phyloP scores from a whole-genome alignment of 2,888 invertebrate species.

The Cabera pusaria region DNA sequence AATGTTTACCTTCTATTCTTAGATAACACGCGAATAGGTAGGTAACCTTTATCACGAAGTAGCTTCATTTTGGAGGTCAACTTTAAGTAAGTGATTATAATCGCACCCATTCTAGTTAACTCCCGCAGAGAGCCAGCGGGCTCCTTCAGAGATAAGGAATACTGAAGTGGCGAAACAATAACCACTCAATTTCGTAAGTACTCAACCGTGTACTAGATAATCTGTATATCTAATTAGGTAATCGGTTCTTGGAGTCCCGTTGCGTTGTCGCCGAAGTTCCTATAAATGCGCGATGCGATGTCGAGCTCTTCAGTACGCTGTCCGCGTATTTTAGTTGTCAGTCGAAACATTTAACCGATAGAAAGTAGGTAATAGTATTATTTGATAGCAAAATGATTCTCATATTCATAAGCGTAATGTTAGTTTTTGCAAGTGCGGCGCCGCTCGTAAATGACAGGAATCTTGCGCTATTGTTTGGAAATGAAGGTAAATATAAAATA shows the following conservation, averaged over 20 bases:
- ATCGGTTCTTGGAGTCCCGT: slow-evolving; percentile 53
- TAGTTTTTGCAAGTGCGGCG: slow-evolving; percentile 36
- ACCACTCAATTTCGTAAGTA: slow-evolving; percentile 55
- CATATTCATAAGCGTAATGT: slow-evolving; percentile 25
- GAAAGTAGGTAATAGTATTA: slow-evolving; percentile 12
- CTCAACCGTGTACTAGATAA: slow-evolving; percentile 44
- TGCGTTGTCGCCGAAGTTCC: slow-evolving; percentile 34
- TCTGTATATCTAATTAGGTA: slow-evolving; percentile 67
- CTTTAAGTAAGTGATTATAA: slow-evolving; percentile 23
- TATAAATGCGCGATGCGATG: slow-evolving; percentile 39
- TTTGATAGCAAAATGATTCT: slow-evolving; percentile 24
- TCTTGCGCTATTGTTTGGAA: slow-evolving; percentile 25
- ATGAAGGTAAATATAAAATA: slow-evolving; percentile 20
- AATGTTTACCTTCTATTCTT: too few species aligned
- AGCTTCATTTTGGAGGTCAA: slow-evolving; percentile 3
- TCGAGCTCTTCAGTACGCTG: slow-evolving; percentile 33
- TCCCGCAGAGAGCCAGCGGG: slow-evolving; percentile 48
- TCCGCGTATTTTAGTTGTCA: slow-evolving; percentile 30
- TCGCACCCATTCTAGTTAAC: slow-evolving; percentile 20
- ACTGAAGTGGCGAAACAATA: slow-evolving; percentile 40
- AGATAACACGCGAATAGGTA: too few species aligned
- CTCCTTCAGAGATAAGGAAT: slow-evolving; percentile 50
- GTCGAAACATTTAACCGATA: slow-evolving; percentile 14
- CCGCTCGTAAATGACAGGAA: slow-evolving; percentile 38
- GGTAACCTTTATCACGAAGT: background rate